A percentile compares a stretch with the other conserved stretches of the same genome.
Evolutionary conservation across 1,140 invertebrate species (phyloP).

Genomic region (Hycleus cichorii): DNA sequence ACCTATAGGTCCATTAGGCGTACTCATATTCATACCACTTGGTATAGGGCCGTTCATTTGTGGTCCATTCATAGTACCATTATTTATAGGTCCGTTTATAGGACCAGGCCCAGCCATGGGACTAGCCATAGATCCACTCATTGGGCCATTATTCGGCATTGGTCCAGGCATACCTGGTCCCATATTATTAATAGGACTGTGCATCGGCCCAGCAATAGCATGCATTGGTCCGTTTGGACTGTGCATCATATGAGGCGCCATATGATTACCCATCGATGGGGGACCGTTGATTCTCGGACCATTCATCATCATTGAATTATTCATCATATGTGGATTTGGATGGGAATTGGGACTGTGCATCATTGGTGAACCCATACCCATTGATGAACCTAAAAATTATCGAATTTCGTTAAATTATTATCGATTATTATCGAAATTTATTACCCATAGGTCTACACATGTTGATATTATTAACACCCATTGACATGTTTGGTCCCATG

Average conservation of each 20-base stretch:
- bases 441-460: slow-evolving; percentile 60
- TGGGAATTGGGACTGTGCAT: slow-evolving; percentile 42
- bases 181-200: slow-evolving; percentile 61
- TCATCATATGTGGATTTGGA: slow-evolving; percentile 31
- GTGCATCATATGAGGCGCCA: slow-evolving; percentile 37
- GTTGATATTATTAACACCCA: slow-evolving; percentile 41
- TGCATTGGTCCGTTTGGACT: slow-evolving; percentile 39
- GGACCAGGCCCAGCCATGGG: slow-evolving; percentile 45
- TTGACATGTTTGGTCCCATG: slow-evolving; percentile 41
- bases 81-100: slow-evolving; percentile 48
- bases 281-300: slow-evolving; percentile 37
- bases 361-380: slow-evolving; percentile 49
- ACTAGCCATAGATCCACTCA: slow-evolving; percentile 63
- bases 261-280: slow-evolving; percentile 28
- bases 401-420: background rate
- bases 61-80: slow-evolving; percentile 15
- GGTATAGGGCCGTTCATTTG: slow-evolving; percentile 38
- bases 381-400: slow-evolving; percentile 8
- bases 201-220: slow-evolving; percentile 35
- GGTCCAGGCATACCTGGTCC: slow-evolving; percentile 50
- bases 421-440: background rate
- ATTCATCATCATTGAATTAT: slow-evolving; percentile 38
- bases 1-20: slow-evolving; percentile 39
- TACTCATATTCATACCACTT: slow-evolving; percentile 46
- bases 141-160: slow-evolving; percentile 50